Conservation (phyloP, 2,797 vertebrate species). For the Sciurus vulgaris region DNA sequence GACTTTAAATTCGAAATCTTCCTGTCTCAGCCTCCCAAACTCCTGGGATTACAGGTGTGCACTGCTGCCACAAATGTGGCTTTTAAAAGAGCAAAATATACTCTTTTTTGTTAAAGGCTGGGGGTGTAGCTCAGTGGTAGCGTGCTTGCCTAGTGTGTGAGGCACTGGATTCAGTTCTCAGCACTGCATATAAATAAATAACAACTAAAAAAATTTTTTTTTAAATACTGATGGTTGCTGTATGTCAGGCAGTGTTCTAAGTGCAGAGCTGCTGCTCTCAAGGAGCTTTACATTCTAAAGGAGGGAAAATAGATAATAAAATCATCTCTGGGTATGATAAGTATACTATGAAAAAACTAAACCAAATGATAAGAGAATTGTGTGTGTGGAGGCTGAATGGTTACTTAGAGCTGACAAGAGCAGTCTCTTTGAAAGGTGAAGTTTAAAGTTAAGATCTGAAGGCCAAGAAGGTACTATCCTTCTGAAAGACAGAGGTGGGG, state of each 20-base stretch:
- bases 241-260: background rate
- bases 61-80: background rate
- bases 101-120: background rate
- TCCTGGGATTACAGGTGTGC: no score
- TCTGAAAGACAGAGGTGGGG: background rate
- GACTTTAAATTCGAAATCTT: no score
- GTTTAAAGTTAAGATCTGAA: conserved; percentile 42
- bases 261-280: background rate
- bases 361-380: conserved; percentile 8
- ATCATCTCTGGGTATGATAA: conserved; percentile 35
- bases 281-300: background rate
- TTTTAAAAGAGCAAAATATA: conserved; percentile 52
- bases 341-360: conserved; percentile 29
- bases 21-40: no score
- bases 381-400: background rate
- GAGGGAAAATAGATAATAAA: background rate
- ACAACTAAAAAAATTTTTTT: no score
- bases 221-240: background rate
- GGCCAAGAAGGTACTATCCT: background rate
- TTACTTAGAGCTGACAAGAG: conserved; percentile 30
- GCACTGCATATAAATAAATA: no score
- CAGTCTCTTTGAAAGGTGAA: background rate
- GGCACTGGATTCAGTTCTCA: no score
- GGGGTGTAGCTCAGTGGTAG: no score
- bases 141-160: no score